phyloP scores from a whole-genome alignment of 37 sponge, comb jelly and placozoan species.

The Haliclona indistincta region DNA sequence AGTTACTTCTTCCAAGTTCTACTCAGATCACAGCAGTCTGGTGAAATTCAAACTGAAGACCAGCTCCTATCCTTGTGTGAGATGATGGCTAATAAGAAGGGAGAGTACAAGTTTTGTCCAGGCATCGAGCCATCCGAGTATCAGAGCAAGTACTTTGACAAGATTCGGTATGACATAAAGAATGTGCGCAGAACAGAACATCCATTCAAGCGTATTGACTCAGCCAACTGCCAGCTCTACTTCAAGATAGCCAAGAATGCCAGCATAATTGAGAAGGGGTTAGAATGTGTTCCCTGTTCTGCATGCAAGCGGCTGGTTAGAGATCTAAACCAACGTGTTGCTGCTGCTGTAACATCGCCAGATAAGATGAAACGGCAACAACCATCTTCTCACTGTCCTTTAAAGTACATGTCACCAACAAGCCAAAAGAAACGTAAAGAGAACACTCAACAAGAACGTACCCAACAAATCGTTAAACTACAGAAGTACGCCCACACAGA shows the following conservation, averaged over 20 bases:
- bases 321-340: not conserved
- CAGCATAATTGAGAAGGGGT: not conserved
- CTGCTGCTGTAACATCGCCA: not conserved
- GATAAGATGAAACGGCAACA: not conserved
- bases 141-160: not conserved
- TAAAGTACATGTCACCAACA: not conserved
- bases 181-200: not conserved
- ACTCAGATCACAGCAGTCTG: too few species aligned
- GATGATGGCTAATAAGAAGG: not conserved
- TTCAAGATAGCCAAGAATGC: not conserved
- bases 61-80: too few species aligned
- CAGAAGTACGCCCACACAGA: too few species aligned
- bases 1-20: not conserved
- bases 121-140: not conserved
- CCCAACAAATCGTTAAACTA: too few species aligned
- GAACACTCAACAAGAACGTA: too few species aligned
- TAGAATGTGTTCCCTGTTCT: not conserved
- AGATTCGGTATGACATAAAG: not conserved
- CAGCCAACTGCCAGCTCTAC: not conserved
- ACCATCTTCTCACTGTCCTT: not conserved
- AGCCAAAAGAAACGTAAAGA: not conserved
- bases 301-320: not conserved
- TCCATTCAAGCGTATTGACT: not conserved
- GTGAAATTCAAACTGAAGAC: too few species aligned
- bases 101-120: not conserved